Base-by-base conservation (phyloP, 1,140 invertebrate species). In the Ceratosolen solmsi region DNA sequence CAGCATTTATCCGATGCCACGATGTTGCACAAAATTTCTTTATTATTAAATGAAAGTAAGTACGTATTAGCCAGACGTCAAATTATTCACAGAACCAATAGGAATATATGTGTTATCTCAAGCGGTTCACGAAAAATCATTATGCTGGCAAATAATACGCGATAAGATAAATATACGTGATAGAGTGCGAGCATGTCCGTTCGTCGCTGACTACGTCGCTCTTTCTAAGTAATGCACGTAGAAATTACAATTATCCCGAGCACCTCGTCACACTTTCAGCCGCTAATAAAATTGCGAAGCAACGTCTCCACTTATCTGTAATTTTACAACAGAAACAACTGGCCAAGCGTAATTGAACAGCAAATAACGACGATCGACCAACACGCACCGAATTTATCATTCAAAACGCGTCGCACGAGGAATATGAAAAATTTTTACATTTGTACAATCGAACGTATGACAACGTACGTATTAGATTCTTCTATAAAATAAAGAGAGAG, bases 351-450 rank as follows among this genome's bases (percentile, higher is more conserved):
- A 36, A 65, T 65, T 36, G 33, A 36, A 65, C 33, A 20, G 27
- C 17, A 68, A 38, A 68, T 4, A 7, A 17, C 36, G 7, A 17
- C 11, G 22, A n/a, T 38, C 3, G 41, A 5, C 3, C 17, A 15
- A 15, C 20, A 22, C 25, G 15, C 20, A 20, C 1, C 8, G 63
- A 65, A 65, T 38, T 68, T 2, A 33, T n/a, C 36, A 38, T 38
- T 68, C 63, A 11, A 68, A 38, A n/a, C 20, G 20, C 22, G 33
- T 38, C 33, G 63, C 63, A 38, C 4, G 13, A 8, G 38, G 38
- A 38, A 38, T 68, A 68, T 68, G 63, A 38, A 38, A 68, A 68
- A 17, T 68, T 68, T n/a, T 68, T 68, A 8, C 22, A 68, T 68
- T 36, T 22, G 20, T 68, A 68, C 38, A 68, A 68, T 68, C 36